Base-by-base conservation (phyloP, 1,140 invertebrate species). In the Ceratoteleas bidentatus region DNA sequence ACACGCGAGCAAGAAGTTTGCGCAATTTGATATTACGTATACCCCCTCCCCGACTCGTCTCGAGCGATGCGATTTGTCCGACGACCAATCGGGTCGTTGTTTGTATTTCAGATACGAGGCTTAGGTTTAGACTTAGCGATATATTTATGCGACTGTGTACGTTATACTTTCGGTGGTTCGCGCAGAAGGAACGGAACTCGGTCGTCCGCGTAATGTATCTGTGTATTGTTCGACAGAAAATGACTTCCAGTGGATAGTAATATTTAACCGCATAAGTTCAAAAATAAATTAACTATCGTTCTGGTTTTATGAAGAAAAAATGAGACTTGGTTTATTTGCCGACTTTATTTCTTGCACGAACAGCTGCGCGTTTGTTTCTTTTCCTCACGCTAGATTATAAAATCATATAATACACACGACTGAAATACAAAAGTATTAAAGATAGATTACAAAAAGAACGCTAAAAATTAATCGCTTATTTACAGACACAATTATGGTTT, bases 191-290 rank as follows among this genome's bases (percentile, higher is more conserved):
- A n/a, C 62, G 43, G 56, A 33, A 14, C 60, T 69, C 45, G 45
- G 45, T 78, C 53, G 57, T 64, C 43, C 56, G 9, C 49, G 11
- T 72, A 68, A 70, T 60, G 56, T 73, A 69, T 73, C 61, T 82
- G 62, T 82, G 80, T 82, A 82, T 45, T 77, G 69, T 77, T 82
- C 72, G 80, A 69, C 73, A 74, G 36, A n/a, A 82, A 82, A 62
- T 77, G 73, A 82, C 73, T 82, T 82, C 80, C 73, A 76, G 54
- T 77, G 62, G 57, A 77, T 77, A 74, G 62, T 76, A 77, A 69
- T 82, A 82, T 82, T 82, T 82, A 82, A 82, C 56, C 74, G 47
- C 52, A 74, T 82, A 74, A 77, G 74, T 82, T 82, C 64, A n/a
- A n/a, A 72, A 77, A 77, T 82, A 77, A 76, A 82, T 66, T 49